A percentile compares a stretch with the other conserved stretches of the same genome.
These are phyloP conservation scores for Heteropelma amictum DNA, from an alignment of 2,888 invertebrate species.

Conservation along the genomic window DNA sequence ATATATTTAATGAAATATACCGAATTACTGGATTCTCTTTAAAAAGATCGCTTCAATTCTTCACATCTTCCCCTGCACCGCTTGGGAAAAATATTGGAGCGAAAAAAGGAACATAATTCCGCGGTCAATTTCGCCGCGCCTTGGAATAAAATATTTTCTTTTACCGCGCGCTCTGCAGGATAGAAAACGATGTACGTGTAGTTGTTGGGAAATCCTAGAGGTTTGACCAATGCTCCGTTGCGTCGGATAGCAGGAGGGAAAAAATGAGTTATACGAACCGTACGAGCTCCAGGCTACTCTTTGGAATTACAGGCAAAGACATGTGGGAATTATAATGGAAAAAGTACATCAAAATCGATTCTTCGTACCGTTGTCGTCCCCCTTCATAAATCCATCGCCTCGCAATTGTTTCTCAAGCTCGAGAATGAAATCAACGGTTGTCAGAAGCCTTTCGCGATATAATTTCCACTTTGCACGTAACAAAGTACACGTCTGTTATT, in stretches of 20 bases:
- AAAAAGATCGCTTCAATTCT: too few species aligned
- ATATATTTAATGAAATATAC: too few species aligned
- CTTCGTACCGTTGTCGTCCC: constrained; percentile 55
- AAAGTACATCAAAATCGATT: constrained; percentile 10
- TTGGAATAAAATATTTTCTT: constrained; percentile 12
- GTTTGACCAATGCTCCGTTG: not conserved
- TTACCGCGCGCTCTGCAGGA: not conserved
- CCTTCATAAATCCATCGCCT: constrained; percentile 69
- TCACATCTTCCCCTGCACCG: too few species aligned
- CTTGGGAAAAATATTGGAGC: not conserved
- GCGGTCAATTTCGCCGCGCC: constrained; percentile 24
- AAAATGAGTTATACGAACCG: constrained; percentile 25
- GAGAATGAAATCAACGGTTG: constrained; percentile 72
- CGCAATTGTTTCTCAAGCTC: constrained; percentile 60
- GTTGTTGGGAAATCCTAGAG: too few species aligned
- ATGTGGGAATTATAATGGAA: constrained; percentile 7
- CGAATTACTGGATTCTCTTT: too few species aligned
- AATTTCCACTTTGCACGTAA: constrained; percentile 16
- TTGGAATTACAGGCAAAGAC: constrained; percentile 5
- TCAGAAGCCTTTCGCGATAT: constrained; percentile 57
- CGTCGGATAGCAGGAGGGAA: not conserved
- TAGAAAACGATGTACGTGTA: too few species aligned
- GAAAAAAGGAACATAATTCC: constrained; percentile 19
- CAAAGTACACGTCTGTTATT: too few species aligned
- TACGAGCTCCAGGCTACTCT: constrained; percentile 20